Evolutionary conservation across 2,113 vertebrate species (phyloP), one percentile per base, ranked within the genome.

Genomic region (Sander vitreus): DNA sequence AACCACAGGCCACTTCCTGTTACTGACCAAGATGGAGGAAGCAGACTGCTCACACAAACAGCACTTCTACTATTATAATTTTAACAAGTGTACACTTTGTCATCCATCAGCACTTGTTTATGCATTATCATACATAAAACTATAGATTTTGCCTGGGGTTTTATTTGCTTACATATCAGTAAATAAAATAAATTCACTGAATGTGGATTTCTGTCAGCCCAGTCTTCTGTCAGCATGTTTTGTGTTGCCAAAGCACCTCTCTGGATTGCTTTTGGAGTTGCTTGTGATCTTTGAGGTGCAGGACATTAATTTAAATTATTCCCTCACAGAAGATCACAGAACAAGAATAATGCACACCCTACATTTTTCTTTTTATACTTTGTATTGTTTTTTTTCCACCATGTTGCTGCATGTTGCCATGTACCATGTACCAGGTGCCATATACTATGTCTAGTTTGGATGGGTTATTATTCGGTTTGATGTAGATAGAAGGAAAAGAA

Each of bases 1-100:
- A 79, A 85, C 91, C 91, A 93, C 93, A 93, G 84, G 71, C 80
- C 87, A 93, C 94, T 93, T 94, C 95, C 93, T 86, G 80, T 85
- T 81, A 77, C 92, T 91, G 84, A 85, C 83, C 72, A 70, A 72
- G 85, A 80, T 25, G 48, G 53, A 85, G 59, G 66, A 50, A 78
- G 69, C 73, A 62, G 71, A 63, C 36, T 53, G 54, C 60, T 79
- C 33, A 70, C 59, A 69, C 50, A 79, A 67, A 69, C 65, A 80
- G 53, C 59, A 47, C 30, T 54, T 80, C n/a, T 62, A 39, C 71
- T 51, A 19, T 75, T 62, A 65, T 23, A 67, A 74, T 33, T 65
- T 86, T 39, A 12, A 6, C 48, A 63, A 55, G 30, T 54, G 30
- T 76, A 5, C 53, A 74, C 39, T 67, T 75, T 50, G 30, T 53